These are phyloP conservation scores for Zalophus californianus DNA, from an alignment of 2,797 vertebrate species.

Conservation along the genomic window DNA sequence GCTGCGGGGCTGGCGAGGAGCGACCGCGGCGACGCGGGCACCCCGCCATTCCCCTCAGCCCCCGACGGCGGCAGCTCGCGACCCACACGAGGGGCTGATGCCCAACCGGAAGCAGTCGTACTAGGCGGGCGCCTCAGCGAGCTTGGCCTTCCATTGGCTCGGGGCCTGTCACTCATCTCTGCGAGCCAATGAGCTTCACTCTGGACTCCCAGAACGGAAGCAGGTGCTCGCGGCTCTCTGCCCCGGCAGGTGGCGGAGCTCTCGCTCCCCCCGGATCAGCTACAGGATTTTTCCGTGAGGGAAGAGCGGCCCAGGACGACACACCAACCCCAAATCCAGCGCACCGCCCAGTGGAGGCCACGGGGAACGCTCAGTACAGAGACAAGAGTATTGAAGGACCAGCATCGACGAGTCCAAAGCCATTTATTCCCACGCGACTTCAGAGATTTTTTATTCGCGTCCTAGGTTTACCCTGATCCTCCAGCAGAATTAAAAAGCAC, in stretches of 20 bases:
- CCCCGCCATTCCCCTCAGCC: fast-evolving
- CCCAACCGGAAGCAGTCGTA: background rate
- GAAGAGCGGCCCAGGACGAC: fast-evolving
- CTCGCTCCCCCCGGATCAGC: fast-evolving
- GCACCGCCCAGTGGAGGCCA: background rate
- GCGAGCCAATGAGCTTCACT: background rate
- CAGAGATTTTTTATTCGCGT: background rate
- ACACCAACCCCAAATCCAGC: too few relatives aligned
- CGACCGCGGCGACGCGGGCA: fast-evolving
- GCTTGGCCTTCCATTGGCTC: slow-evolving; percentile 12
- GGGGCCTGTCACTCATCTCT: background rate
- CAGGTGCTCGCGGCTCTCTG: fast-evolving
- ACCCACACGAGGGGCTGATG: fast-evolving
- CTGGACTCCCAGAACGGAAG: background rate
- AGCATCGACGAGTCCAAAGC: background rate
- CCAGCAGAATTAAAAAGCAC: background rate
- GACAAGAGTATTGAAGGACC: background rate
- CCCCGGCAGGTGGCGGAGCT: fast-evolving
- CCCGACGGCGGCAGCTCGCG: fast-evolving
- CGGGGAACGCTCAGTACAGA: background rate
- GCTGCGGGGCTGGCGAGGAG: too few relatives aligned
- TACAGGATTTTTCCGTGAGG: fast-evolving
- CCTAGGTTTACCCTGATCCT: background rate
- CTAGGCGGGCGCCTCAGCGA: fast-evolving
- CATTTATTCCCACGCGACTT: background rate